Percentiles rank a stretch among this genome's conserved stretches.
phyloP scores from a whole-genome alignment of 2,797 vertebrate genomes.

The Bradypodion pumilum region DNA sequence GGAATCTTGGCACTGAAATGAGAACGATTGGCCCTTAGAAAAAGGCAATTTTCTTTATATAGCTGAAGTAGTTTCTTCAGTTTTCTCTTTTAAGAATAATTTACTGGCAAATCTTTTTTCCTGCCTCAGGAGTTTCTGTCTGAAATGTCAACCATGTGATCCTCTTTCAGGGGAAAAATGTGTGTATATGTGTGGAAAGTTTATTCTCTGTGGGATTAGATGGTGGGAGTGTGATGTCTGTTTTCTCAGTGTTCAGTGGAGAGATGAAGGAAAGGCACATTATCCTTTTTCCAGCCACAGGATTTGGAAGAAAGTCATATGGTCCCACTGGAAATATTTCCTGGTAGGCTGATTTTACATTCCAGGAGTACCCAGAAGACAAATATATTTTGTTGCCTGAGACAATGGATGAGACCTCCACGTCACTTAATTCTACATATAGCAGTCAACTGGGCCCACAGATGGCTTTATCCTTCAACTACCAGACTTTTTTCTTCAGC shows the following conservation, averaged over 20 bases:
- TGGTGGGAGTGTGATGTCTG: neutral
- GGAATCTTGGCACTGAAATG: slow-evolving; percentile 50
- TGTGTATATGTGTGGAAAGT: slow-evolving; percentile 6
- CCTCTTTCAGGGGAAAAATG: neutral
- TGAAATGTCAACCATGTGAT: slow-evolving; percentile 11
- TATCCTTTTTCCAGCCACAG: neutral
- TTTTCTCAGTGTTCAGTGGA: neutral
- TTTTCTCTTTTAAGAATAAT: neutral
- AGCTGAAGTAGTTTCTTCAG: slow-evolving; percentile 21
- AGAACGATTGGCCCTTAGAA: neutral
- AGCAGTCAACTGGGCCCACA: neutral
- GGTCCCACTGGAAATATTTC: neutral
- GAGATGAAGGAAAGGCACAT: neutral
- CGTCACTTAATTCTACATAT: neutral
- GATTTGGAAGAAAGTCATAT: neutral
- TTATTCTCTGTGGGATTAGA: slow-evolving; percentile 23
- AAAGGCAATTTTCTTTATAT: neutral
- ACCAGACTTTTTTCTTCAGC: no score
- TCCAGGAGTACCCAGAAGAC: neutral
- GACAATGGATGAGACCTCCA: neutral
- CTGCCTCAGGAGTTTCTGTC: neutral
- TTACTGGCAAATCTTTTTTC: slow-evolving; percentile 9
- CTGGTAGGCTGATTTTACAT: neutral
- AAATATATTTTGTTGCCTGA: neutral
- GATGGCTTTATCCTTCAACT: neutral